Evolutionary conservation across 2,113 vertebrate genomes (phyloP).

Genomic region (Triplophysa dalaica): DNA sequence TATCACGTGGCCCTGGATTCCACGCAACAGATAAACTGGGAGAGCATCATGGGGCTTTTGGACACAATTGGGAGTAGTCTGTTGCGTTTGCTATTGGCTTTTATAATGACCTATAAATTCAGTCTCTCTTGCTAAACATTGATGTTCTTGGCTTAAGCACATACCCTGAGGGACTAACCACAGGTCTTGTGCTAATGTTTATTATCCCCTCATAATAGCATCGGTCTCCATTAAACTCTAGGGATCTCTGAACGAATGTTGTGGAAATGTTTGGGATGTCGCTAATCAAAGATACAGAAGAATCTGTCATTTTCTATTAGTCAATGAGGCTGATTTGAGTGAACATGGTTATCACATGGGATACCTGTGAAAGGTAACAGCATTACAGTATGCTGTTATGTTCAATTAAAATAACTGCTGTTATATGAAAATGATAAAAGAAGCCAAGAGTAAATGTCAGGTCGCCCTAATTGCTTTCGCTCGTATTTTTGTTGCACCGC

Average conservation of each 20-base stretch:
- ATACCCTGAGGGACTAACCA: conserved; percentile 61
- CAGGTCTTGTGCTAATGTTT: conserved; percentile 67
- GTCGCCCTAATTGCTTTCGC: background rate
- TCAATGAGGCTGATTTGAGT: conserved; percentile 4
- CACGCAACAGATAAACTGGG: conserved; percentile 17
- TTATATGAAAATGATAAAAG: conserved; percentile 19
- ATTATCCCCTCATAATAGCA: conserved; percentile 70
- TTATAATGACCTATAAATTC: conserved; percentile 75
- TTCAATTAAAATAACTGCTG: conserved; percentile 37
- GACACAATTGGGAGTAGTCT: conserved; percentile 52
- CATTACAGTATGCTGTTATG: conserved; percentile 25
- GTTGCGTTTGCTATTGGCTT: conserved; percentile 68
- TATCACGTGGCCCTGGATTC: background rate
- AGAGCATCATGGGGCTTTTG: conserved; percentile 28
- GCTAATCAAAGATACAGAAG: conserved; percentile 30
- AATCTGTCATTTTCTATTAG: conserved; percentile 35
- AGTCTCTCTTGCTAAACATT: conserved; percentile 62
- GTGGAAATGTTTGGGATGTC: conserved; percentile 49
- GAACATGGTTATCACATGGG: background rate
- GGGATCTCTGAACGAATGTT: conserved; percentile 60
- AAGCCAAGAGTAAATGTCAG: background rate
- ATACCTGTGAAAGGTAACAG: conserved; percentile 35
- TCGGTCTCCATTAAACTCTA: conserved; percentile 58
- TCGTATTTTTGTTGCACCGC: background rate
- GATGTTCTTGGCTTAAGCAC: conserved; percentile 58